Base-by-base conservation (phyloP, 1,140 invertebrate species). In the Eriosoma lanigerum region DNA sequence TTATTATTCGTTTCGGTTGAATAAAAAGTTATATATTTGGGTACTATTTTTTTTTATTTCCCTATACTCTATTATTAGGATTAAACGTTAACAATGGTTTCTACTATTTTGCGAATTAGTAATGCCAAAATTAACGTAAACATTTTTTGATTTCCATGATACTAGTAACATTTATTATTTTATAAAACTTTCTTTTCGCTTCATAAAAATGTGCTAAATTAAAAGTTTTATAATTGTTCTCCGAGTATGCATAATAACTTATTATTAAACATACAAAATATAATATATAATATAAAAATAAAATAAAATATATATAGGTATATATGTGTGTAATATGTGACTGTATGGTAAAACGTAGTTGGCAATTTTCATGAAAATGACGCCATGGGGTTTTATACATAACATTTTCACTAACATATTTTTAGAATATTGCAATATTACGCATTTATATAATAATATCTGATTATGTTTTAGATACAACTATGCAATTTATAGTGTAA, bases 281-380 rank as follows among this genome's bases (percentile, higher is more conserved):
- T 1, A 15, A 50, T 13, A 52, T 19, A 19, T 19, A 19, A 19
- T 52, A 19, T 15, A 52, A 52, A 5, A 5, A 5, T 5, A 19
- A 15, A 52, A 12, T 4, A 5, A 52, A 52, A 52, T 52, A 21
- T 56, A 56, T 21, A 56, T 21, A 56, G n/a, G n/a, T 38, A 38
- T 38, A 38, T 38, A 38, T 38, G 3, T 38, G 32, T 4, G 3
- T 4, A 8, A 38, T 38, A 38, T 38, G 3, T 38, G 32, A 38
- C 32, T 4, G 32, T 38, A 38, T 32, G 19, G 9, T 38, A 62
- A 10, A 62, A 62, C 66, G 44, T 21, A 68, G 38, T 68, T 68
- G 66, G 66, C 66, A 68, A 68, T 68, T 68, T 68, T 66, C 64
- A 46, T n/a, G 29, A 64, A 4, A 29, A 64, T 60, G 58, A 60